Evolutionary conservation across 2,113 vertebrate species (phyloP), one percentile per base, ranked within the genome.

Genomic region (Dromas ardeola): DNA sequence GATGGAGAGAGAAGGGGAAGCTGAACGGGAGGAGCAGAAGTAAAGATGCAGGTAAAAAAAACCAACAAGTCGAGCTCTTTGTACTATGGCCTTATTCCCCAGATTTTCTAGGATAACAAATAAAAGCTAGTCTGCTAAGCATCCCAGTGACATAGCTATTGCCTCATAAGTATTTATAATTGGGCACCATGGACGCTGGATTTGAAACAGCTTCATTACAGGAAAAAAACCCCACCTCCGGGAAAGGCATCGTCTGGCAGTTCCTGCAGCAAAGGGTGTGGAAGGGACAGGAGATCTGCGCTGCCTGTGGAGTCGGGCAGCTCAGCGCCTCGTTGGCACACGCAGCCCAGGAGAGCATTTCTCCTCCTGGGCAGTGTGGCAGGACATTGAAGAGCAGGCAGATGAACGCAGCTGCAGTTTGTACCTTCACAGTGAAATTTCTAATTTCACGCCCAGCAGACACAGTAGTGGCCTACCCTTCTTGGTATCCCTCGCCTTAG

Each of bases 331-430:
- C 58, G 0, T 11, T 2, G 42, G 59, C 38, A 6, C 42, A 8
- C 10, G 1, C 5, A 34, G 62, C 55, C 29, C 63, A 21, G 80
- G 29, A 77, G 11, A 1, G n/a, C 34, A 34, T 53, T 63, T 9
- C 36, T 6, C 4, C 21, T 19, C 53, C 15, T 4, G 0, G 40
- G 20, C 3, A 52, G 2, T 0, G 78, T 1, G 32, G 22, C 2
- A 25, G 30, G n/a, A 8, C 8, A 29, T 1, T 47, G 34, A 3
- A 38, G 36, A 23, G 25, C 1, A n/a, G 32, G 38, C 17, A 27
- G 63, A 2, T 4, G 74, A 50, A 26, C 2, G 19, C 7, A 32
- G 63, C 45, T 12, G 59, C 1, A 1, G 53, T 27, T 58, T 21
- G 8, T 10, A 3, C 29, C 9, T 7, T 32, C n/a, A 9, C 26